Conservation (phyloP, 2,888 invertebrate species). For the Zygothrica quintamaculata region DNA sequence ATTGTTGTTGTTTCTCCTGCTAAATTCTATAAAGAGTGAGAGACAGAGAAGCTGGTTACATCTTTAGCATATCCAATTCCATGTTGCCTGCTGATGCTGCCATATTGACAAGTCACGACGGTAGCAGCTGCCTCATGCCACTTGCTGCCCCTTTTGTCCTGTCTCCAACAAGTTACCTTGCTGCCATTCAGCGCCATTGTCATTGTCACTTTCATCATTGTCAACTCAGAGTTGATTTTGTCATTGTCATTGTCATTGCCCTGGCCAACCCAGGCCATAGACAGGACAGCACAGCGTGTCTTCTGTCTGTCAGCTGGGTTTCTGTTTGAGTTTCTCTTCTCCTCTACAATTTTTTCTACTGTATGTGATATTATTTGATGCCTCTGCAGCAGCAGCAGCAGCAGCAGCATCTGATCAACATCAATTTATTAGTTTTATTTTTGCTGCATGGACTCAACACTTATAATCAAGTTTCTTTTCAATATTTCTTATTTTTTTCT, state of each 20-base stretch:
- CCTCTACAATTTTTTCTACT: no score
- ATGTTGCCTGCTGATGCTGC: constrained; percentile 45
- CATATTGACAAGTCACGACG: constrained; percentile 67
- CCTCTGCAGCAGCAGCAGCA: constrained; percentile 6
- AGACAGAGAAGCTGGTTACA: background rate
- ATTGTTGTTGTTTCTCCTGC: background rate
- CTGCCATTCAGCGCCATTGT: constrained; percentile 63
- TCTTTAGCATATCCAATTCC: background rate
- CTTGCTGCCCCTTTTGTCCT: constrained; percentile 10
- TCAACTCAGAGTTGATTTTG: constrained; percentile 72
- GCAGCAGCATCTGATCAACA: constrained; percentile 60
- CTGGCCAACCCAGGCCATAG: background rate
- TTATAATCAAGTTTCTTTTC: constrained; percentile 63
- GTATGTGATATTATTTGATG: no score
- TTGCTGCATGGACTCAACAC: constrained; percentile 59
- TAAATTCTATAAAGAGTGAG: background rate
- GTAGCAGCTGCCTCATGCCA: constrained; percentile 50
- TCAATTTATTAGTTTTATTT: constrained; percentile 75
- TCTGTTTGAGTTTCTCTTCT: background rate
- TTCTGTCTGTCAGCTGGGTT: constrained; percentile 9
- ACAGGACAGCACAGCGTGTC: constrained; percentile 7
- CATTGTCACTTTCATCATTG: constrained; percentile 71
- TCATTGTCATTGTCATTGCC: constrained; percentile 60
- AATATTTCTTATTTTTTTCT: constrained; percentile 28
- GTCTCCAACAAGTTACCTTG: constrained; percentile 8